phyloP scores from a whole-genome alignment of 2,113 vertebrate species.

The Hystrix brachyura region DNA sequence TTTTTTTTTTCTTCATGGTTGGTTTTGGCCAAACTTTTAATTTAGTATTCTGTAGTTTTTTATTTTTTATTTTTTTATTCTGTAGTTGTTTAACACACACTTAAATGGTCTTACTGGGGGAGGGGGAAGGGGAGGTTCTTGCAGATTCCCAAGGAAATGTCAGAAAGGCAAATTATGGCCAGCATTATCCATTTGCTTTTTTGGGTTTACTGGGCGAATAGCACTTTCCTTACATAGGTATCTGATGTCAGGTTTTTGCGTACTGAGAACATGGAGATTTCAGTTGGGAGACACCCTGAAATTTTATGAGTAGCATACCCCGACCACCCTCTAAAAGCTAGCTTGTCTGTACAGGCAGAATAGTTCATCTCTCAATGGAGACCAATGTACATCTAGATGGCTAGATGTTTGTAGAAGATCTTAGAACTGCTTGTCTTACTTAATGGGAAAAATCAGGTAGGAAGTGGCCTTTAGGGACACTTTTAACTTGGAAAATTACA shows the following conservation, averaged over 20 bases:
- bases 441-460: conserved; percentile 86
- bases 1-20: conserved; percentile 87
- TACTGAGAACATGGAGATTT: conserved; percentile 84
- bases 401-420: conserved; percentile 84
- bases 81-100: conserved; percentile 87
- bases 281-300: conserved; percentile 83
- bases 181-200: conserved; percentile 89
- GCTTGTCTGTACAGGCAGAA: conserved; percentile 85
- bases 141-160: conserved; percentile 87
- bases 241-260: conserved; percentile 79
- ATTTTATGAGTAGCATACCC: conserved; percentile 83
- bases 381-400: conserved; percentile 82
- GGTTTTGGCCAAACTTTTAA: conserved; percentile 87
- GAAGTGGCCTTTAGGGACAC: conserved; percentile 89
- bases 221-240: conserved; percentile 81
- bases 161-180: conserved; percentile 86
- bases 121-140: conserved; percentile 84
- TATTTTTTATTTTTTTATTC: too few species aligned
- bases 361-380: conserved; percentile 83
- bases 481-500: conserved; percentile 91
- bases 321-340: conserved; percentile 88
- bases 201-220: conserved; percentile 82
- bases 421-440: conserved; percentile 86
- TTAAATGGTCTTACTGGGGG: conserved; percentile 83
- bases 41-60: conserved; percentile 83